A percentile compares a stretch with the other conserved stretches of the same genome.
Evolutionary conservation across 2,888 invertebrate species (phyloP).

Genomic region (Oligia fasciuncula): DNA sequence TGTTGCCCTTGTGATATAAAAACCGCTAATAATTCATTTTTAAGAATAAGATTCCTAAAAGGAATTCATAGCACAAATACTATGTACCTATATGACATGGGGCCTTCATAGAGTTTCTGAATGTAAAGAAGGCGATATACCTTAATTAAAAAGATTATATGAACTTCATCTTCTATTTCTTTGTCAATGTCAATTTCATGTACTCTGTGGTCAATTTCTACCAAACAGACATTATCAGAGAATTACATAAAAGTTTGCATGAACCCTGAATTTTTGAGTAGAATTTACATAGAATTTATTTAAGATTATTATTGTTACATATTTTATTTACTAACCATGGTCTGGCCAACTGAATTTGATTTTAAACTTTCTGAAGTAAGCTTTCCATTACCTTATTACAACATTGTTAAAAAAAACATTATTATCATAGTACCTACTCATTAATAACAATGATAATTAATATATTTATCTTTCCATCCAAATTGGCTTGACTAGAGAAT

Average conservation of each 20-base stretch:
- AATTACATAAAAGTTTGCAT: slow-evolving; percentile 7
- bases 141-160: not conserved
- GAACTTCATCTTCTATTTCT: not conserved
- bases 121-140: not conserved
- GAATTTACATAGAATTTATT: slow-evolving; percentile 32
- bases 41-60: not conserved
- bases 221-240: slow-evolving; percentile 9
- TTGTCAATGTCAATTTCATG: slow-evolving; percentile 19
- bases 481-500: not conserved
- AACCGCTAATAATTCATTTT: not conserved
- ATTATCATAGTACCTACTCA: too few relatives aligned
- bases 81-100: not conserved
- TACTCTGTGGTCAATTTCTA: not conserved
- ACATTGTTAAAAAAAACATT: not conserved
- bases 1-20: not conserved
- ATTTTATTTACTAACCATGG: slow-evolving; percentile 71
- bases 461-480: not conserved
- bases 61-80: not conserved
- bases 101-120: not conserved
- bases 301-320: slow-evolving; percentile 36
- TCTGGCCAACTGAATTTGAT: slow-evolving; percentile 83
- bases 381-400: slow-evolving; percentile 7
- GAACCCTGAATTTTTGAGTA: slow-evolving; percentile 12
- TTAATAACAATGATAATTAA: not conserved
- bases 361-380: slow-evolving; percentile 80